Base-by-base conservation (phyloP, 2,797 vertebrate genomes). In the Rhodeus uyekii region DNA sequence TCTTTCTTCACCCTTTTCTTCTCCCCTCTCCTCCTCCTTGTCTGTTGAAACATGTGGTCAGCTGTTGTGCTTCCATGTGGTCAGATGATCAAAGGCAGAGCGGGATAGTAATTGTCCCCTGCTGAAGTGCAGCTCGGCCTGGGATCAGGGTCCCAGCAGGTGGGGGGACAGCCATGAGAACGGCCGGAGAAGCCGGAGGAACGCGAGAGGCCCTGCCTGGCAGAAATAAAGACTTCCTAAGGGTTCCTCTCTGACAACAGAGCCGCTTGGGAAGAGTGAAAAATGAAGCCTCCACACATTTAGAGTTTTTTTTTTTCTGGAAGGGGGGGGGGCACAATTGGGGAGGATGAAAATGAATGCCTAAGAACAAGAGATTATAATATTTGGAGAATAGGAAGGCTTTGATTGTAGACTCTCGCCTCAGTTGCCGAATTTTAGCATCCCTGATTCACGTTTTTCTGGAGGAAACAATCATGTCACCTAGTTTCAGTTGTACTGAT, bases 31-130 rank as follows among this genome's bases (percentile, higher is more conserved):
- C 84, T 80, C 42, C 91, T 96, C 93, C 97, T 97, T 97, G 96
- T 97, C 97, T 96, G 96, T 96, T 97, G 95, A 98, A 98, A 99
- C 97, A 98, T 99, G 98, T 98, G 98, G 97, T 99, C 97, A 98
- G 98, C 97, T 98, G 97, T 98, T 98, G 96, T 96, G 96, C 96
- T 97, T 97, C 97, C 97, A 99, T 99, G 98, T 98, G 97, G 98
- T 97, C 97, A 99, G 97, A 98, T 97, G 97, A 99, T 99, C 98
- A 99, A 99, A 99, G 98, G 94, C 92, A 95, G 94, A 95, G 96
- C 95, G 95, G 95, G 95, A 96, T 95, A 94, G 96, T 98, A 98
- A 99, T 98, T 99, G 97, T 99, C 96, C 96, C 90, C 97, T 92
- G 95, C 96, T 96, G 97, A 96, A 98, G 94, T 93, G 94, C 96